These are phyloP conservation scores for Teinopalpus imperialis DNA, from an alignment of 2,888 invertebrate genomes.

Conservation along the genomic window DNA sequence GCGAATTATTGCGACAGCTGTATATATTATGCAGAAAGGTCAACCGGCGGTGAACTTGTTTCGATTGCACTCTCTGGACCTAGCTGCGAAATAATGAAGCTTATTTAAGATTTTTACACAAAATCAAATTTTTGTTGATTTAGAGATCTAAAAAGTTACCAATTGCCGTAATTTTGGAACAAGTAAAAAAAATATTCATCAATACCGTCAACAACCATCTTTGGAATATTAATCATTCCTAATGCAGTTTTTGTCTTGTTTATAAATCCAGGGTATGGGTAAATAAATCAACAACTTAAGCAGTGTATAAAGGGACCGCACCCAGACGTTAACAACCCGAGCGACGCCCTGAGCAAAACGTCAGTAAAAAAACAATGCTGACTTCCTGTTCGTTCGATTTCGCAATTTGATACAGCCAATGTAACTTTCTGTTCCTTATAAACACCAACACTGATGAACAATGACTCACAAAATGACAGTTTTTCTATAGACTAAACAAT, in stretches of 20 bases:
- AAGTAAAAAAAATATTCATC: too few species aligned
- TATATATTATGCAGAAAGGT: slow-evolving; percentile 24
- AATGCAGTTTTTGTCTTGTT: too few species aligned
- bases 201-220: too few species aligned
- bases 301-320: slow-evolving; percentile 5
- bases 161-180: too few species aligned
- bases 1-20: slow-evolving; percentile 7
- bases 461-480: too few species aligned
- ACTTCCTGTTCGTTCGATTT: slow-evolving; percentile 46
- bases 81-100: not conserved
- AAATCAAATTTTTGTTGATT: too few species aligned
- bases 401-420: slow-evolving; percentile 41
- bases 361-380: slow-evolving; percentile 38
- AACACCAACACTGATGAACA: too few species aligned
- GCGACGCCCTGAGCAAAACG: slow-evolving; percentile 33
- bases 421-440: slow-evolving; percentile 18
- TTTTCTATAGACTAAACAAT: too few species aligned
- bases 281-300: slow-evolving; percentile 7
- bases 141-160: too few species aligned
- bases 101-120: slow-evolving; percentile 9
- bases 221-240: too few species aligned
- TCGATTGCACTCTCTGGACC: slow-evolving; percentile 3
- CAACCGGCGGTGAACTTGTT: slow-evolving; percentile 26
- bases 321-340: slow-evolving; percentile 18
- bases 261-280: too few species aligned